Base-by-base conservation (phyloP, 92 coral and sea anemone genomes). In the Blastomussa wellsi region DNA sequence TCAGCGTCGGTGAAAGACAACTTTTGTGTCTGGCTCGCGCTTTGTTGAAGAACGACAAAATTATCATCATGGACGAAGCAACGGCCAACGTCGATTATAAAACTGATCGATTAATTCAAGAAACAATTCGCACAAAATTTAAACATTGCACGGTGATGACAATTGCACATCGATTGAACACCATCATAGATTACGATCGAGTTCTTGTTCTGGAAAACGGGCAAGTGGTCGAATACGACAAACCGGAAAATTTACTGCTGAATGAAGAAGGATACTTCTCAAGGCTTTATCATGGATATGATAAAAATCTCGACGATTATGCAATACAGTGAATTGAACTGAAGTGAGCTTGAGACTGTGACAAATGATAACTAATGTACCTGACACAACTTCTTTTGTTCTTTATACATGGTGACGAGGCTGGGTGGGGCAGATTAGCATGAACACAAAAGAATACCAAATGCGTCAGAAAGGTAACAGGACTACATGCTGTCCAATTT, bases 161-260 rank as follows among this genome's bases (percentile, higher is more conserved):
- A 4, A 84, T 92, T 15, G 92, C 95, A 11, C 79, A 84, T n/a
- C 82, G 95, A 32, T 85, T 92, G 72, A 92, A 90, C 78, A 92
- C 95, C 33, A 83, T 92, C 20, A 92, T 92, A n/a, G 95, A 92
- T 80, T 92, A 92, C 74, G 95, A 92, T 68, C 92, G 95, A 13
- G 92, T 92, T 5, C 32, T 92, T 86, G 95, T 92, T 26, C 80
- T 92, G 72, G 95, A 92, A 36, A 89, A 92, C 57, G 95, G 95
- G 0, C 92, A 82, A n/a, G 77, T 92, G 38, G 90, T 90, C 51
- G 92, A 92, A 76, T 92, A 89, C 57, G 95, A 92, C 78, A 92
- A 88, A 55, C 95, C 92, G 3, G 95, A 89, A 41, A 85, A 49
- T n/a, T 69, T 92, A 47, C 77, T 92, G 39, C 84, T 79, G 68